These are phyloP conservation scores for Brachionus calyciflorus DNA, from an alignment of 1,140 invertebrate species.

Conservation along the genomic window DNA sequence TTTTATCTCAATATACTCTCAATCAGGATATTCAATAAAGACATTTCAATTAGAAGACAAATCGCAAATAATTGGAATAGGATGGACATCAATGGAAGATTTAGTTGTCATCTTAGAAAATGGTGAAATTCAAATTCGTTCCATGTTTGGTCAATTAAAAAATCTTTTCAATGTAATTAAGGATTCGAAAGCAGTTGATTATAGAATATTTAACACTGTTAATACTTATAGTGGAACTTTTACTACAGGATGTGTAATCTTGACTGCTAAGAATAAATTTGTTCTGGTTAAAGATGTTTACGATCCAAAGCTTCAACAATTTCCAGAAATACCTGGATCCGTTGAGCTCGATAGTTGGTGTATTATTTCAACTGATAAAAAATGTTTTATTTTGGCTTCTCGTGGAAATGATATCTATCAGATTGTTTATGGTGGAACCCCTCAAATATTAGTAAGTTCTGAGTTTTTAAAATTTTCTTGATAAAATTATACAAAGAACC, in stretches of 20 bases:
- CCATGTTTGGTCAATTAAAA: conserved; percentile 14
- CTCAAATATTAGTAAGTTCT: conserved; percentile 10
- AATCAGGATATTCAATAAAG: conserved; percentile 30
- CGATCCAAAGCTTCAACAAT: conserved; percentile 43
- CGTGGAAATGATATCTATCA: neutral
- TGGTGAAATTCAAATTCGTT: conserved; percentile 37
- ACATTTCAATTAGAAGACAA: conserved; percentile 41
- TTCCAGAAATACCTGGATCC: conserved; percentile 30
- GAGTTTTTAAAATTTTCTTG: too few relatives aligned
- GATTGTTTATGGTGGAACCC: neutral
- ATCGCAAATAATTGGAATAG: conserved; percentile 21
- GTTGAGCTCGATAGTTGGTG: conserved; percentile 12
- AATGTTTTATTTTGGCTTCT: conserved; percentile 15
- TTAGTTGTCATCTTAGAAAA: conserved; percentile 22
- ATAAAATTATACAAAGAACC: too few relatives aligned
- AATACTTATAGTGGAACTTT: conserved; percentile 21
- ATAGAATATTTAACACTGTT: conserved; percentile 23
- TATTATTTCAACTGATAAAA: conserved; percentile 39
- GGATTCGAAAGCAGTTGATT: conserved; percentile 31
- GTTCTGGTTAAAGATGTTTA: conserved; percentile 37
- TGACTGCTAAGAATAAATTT: conserved; percentile 16
- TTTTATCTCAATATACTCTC: neutral
- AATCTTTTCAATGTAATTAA: conserved; percentile 42
- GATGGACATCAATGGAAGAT: conserved; percentile 41
- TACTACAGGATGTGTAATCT: conserved; percentile 30